Conservation (phyloP, 2,113 vertebrate species). For the Mustelus asterias region DNA sequence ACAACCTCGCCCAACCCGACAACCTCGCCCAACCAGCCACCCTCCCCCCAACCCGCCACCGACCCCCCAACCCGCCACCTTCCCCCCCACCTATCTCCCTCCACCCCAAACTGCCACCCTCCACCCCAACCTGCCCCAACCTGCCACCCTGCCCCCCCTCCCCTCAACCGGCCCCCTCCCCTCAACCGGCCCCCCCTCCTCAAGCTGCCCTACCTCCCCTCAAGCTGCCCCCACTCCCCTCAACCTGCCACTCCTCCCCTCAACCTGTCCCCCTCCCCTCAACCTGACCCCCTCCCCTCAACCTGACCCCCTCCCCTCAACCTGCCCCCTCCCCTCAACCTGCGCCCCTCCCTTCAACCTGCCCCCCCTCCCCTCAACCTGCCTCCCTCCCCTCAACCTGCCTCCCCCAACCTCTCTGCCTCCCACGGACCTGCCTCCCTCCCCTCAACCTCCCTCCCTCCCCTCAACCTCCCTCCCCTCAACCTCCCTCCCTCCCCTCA, state of each 20-base stretch:
- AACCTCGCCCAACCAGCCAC: no score
- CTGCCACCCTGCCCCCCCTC: no score
- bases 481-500: neutral
- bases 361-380: neutral
- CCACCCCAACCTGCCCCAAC: no score
- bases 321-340: neutral
- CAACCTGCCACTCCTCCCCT: neutral
- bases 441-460: neutral
- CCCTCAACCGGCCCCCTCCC: no score
- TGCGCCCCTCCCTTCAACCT: neutral
- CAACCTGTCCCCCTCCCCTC: neutral
- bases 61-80: no score
- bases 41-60: no score
- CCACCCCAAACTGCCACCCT: no score
- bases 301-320: no score
- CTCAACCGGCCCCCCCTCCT: rapidly evolving
- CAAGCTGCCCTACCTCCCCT: no score
- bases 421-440: no score
- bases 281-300: neutral
- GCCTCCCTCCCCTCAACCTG: neutral
- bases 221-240: neutral
- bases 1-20: no score
- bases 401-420: neutral
- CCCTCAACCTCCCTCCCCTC: neutral
- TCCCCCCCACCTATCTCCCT: no score